Percentiles rank a stretch among this genome's conserved stretches.
phyloP scores from a whole-genome alignment of 2,113 vertebrate species.

The Suricata suricatta region DNA sequence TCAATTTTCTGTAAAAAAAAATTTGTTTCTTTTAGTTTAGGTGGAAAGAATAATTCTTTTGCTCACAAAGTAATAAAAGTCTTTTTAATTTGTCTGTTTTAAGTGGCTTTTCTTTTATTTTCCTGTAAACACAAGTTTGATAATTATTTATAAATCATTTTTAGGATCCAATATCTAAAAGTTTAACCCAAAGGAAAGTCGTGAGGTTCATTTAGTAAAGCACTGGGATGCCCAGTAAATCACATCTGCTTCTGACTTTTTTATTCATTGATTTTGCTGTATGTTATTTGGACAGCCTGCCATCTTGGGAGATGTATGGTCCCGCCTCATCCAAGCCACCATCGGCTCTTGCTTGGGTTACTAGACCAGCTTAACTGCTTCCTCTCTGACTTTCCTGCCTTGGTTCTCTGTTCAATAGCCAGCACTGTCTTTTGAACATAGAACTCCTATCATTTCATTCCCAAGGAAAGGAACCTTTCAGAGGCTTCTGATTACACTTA shows the following conservation, averaged over 20 bases:
- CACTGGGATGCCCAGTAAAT: constrained; percentile 74
- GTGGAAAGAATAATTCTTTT: constrained; percentile 64
- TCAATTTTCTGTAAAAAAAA: constrained; percentile 83
- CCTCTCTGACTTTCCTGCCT: neutral
- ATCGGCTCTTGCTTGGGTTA: neutral
- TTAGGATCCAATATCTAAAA: constrained; percentile 37
- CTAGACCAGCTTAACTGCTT: neutral
- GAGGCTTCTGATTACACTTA: neutral
- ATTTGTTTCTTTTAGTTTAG: constrained; percentile 81
- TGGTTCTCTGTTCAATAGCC: neutral
- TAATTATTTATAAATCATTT: constrained; percentile 52
- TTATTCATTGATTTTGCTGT: constrained; percentile 72
- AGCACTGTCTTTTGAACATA: neutral
- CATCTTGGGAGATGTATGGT: constrained; percentile 32
- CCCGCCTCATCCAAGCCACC: neutral
- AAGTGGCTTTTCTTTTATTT: neutral
- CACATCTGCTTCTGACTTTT: constrained; percentile 66
- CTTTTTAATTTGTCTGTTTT: neutral
- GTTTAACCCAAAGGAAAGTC: constrained; percentile 41
- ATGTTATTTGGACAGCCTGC: constrained; percentile 35
- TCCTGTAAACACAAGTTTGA: neutral
- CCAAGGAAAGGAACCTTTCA: neutral
- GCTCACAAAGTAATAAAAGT: neutral
- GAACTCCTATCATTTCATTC: neutral
- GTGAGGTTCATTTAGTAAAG: constrained; percentile 69